Conservation (phyloP, 92 coral and sea anemone species). For the Zoanthus sociatus region DNA sequence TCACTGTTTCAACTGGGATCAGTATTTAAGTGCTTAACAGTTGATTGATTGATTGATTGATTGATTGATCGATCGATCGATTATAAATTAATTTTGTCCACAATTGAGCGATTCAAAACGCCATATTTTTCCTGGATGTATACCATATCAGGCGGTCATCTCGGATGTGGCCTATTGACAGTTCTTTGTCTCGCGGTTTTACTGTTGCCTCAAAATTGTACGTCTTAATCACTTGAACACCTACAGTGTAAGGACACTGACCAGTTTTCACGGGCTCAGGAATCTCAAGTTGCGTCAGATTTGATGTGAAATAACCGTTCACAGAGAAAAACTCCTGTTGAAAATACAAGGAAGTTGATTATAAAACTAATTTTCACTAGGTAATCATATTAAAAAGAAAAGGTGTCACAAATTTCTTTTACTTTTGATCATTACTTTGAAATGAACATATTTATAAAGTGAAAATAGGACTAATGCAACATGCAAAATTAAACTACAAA, state of each 20-base stretch:
- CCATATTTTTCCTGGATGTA: constrained; percentile 11
- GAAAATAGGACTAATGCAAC: no score
- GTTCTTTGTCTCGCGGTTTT: constrained; percentile 64
- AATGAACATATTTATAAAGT: no score
- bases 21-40: no score
- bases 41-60: no score
- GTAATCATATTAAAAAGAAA: background rate
- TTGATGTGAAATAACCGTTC: constrained; percentile 84
- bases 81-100: background rate
- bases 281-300: constrained; percentile 75
- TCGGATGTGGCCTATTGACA: constrained; percentile 73
- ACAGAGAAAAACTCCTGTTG: constrained; percentile 79
- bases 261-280: constrained; percentile 73
- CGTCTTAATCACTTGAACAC: constrained; percentile 69
- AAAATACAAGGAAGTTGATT: background rate
- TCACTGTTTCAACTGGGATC: no score
- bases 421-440: no score
- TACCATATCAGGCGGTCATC: constrained; percentile 91
- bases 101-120: background rate
- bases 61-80: background rate
- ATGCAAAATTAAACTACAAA: no score
- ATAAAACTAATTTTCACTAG: background rate
- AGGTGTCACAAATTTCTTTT: no score
- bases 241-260: constrained; percentile 62
- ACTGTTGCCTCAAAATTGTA: constrained; percentile 77